Base-by-base conservation (phyloP, 2,888 invertebrate species). In the Drosophila niveifrons region DNA sequence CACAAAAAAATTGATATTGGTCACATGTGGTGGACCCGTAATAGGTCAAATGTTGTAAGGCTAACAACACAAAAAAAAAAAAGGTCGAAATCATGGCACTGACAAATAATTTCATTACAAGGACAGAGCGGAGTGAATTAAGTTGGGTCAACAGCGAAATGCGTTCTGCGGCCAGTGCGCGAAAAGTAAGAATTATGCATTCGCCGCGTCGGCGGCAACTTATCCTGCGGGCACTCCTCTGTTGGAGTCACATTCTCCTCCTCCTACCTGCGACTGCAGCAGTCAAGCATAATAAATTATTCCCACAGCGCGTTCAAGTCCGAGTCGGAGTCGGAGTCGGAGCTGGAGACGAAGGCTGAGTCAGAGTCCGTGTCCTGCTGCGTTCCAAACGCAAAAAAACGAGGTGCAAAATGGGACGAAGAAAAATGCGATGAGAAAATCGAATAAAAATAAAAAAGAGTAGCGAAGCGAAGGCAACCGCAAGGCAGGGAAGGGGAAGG, bases 91-190 rank as follows among this genome's bases (percentile, higher is more conserved):
- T 71, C 73, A 68, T 56, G 58, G 48, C 71, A 75, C 53, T 75
- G 84, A 78, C 88, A 82, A 85, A 88, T 85, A 82, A 89, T 88
- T 89, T 78, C 79, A 88, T 82, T 80, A 80, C 73, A 66, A 62
- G 66, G 78, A 73, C 72, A 63, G 53, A 61, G 57, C 66, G 50
- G 57, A 70, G 50, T 68, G 72, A 84, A 79, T 81, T 77, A 82
- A 84, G 79, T 71, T 58, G 64, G 55, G 55, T 65, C 63, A 39
- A 47, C 36, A 13, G 13, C 18, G 43, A 41, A 13, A 59, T 46
- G 59, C 59, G 72, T 51, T 23, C 23, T 71, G 63, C 56, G 48
- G 65, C 64, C 77, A 67, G 23, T n/a, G n/a, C 75, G 66, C 69
- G 61, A 85, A 76, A 79, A 72, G 48, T 57, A 86, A 79, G 80